Percentiles rank a stretch among this genome's conserved stretches.
These are phyloP conservation scores for Phasia obesa DNA, from an alignment of 2,888 invertebrate species.

Conservation along the genomic window DNA sequence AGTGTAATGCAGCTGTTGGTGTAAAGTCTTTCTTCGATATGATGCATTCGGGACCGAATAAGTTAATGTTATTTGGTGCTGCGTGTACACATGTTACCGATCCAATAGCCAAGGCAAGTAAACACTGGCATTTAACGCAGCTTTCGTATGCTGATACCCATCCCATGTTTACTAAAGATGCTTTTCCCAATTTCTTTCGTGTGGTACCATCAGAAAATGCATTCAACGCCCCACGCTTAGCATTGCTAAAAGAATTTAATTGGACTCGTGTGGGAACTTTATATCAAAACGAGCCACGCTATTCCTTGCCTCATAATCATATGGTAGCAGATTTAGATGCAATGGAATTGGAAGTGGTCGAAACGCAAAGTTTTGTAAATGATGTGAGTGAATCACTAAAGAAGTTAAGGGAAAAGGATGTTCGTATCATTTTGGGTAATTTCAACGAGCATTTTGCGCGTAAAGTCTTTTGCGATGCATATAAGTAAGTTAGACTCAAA, in stretches of 20 bases:
- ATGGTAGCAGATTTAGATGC: constrained; percentile 93
- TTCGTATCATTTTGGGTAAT: constrained; percentile 96
- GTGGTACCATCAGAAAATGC: constrained; percentile 98
- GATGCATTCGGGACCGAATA: constrained; percentile 96
- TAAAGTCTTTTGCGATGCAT: constrained; percentile 93
- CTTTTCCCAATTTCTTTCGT: constrained; percentile 98
- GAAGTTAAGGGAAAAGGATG: constrained; percentile 94
- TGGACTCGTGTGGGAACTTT: constrained; percentile 99
- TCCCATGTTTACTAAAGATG: constrained; percentile 96
- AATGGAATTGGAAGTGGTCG: constrained; percentile 91
- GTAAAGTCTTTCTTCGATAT: constrained; percentile 98
- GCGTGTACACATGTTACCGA: constrained; percentile 98
- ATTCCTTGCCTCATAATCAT: constrained; percentile 94
- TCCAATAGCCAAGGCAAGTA: constrained; percentile 97
- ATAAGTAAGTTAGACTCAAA: constrained; percentile 83
- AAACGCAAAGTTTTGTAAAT: constrained; percentile 95
- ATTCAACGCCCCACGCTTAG: constrained; percentile 95
- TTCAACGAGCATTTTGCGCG: constrained; percentile 97
- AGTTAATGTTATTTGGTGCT: constrained; percentile 97
- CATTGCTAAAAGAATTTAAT: constrained; percentile 94
- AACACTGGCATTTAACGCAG: constrained; percentile 98
- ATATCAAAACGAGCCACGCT: constrained; percentile 97
- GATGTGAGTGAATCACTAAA: constrained; percentile 91
- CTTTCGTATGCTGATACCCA: constrained; percentile 98
- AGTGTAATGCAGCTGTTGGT: constrained; percentile 97